Base-by-base conservation (phyloP, 1,140 invertebrate species). In the Uloborus diversus region DNA sequence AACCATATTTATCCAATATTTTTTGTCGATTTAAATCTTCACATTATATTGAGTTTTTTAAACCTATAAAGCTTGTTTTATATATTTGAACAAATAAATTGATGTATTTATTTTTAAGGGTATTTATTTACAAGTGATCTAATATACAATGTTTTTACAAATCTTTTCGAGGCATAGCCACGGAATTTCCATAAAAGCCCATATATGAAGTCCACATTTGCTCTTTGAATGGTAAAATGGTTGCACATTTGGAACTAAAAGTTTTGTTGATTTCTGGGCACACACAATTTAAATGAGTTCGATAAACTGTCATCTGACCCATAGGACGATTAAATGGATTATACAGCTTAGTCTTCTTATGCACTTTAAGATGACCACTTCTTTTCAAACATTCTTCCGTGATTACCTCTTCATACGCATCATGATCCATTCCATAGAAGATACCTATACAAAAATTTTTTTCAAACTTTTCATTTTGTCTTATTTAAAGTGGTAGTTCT, bases 241-340 rank as follows among this genome's bases (percentile, higher is more conserved):
- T 80, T n/a, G 84, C 81, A 76, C 87, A 88, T 51, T 80, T 76
- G 32, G 80, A 82, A 13, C 62, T 81, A 33, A 49, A 65, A 17
- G 73, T 76, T 57, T 82, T 80, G 1, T 80, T 75, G 42, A 37
- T 25, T 20, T 80, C 79, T 14, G 68, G 65, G 37, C 84, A 83
- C 3, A 61, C 59, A 82, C 87, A 88, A 13, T 78, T 83, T 3
- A 88, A n/a, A 30, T 86, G 82, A 7, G 88, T 51, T 83, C 89
- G 86, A 84, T 89, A 89, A 0, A 89, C 84, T 13, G 88, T 89
- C 86, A 89, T 88, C 81, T 88, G 87, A 7, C 89, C 89, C 88
- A 89, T 89, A 35, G 87, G 86, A 0, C 88, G 76, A 66, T 87
- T 86, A 69, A 87, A 89, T 0, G 87, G 86, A 80, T 87, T 86